phyloP scores from a whole-genome alignment of 2,888 invertebrate genomes.

The Steinernema scapterisci region DNA sequence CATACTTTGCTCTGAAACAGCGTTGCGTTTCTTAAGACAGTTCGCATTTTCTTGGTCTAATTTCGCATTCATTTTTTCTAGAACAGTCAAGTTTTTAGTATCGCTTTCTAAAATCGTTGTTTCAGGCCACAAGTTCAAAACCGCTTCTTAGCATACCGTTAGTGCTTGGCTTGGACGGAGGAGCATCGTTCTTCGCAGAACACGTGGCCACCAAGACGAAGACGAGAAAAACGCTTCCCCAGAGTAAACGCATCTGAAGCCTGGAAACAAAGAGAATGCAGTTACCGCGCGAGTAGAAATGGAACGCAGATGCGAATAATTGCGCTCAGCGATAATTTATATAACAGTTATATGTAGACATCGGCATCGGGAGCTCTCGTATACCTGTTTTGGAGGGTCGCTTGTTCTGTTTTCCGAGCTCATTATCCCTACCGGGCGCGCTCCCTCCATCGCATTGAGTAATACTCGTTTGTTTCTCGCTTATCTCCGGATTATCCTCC shows the following conservation, averaged over 20 bases:
- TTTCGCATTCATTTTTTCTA: constrained; percentile 5
- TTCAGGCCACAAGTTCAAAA: too few species aligned
- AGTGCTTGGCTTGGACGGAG: too few species aligned
- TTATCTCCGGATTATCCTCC: constrained; percentile 1
- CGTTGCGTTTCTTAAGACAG: constrained; percentile 6
- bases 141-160: too few species aligned
- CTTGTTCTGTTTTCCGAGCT: background rate
- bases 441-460: background rate
- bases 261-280: background rate
- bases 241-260: constrained; percentile 1
- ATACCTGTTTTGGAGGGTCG: constrained; percentile 25
- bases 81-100: background rate
- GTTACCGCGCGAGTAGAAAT: background rate
- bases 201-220: too few species aligned
- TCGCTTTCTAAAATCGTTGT: background rate
- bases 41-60: constrained; percentile 21
- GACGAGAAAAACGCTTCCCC: background rate
- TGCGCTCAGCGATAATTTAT: constrained; percentile 14
- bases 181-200: too few species aligned
- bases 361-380: constrained; percentile 8
- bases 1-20: background rate
- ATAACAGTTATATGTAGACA: constrained; percentile 21
- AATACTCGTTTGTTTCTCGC: constrained; percentile 24
- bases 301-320: background rate
- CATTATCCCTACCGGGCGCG: constrained; percentile 14